A percentile compares a stretch with the other conserved stretches of the same genome.
Conservation (phyloP, 2,888 invertebrate species). For the Digitonthophagus gazella region DNA sequence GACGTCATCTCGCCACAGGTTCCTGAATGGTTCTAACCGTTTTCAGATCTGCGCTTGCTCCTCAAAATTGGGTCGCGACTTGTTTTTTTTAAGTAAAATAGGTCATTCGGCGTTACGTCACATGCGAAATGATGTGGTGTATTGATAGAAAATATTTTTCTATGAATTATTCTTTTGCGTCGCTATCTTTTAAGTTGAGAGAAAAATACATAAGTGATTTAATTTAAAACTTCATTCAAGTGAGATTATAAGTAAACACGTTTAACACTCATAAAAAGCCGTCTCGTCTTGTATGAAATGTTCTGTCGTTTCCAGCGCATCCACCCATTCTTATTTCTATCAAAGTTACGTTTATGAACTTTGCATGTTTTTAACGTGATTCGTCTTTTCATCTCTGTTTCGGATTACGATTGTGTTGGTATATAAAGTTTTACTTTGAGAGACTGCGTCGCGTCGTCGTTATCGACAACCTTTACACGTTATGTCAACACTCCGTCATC, state of each 20-base stretch:
- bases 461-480: not conserved
- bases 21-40: constrained; percentile 12
- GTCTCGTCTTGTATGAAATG: too few species aligned
- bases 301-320: not conserved
- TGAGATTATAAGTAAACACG: too few species aligned
- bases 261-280: too few species aligned
- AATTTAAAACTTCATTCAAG: too few species aligned
- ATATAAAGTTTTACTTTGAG: not conserved
- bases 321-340: not conserved
- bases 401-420: not conserved
- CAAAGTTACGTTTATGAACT: too few species aligned
- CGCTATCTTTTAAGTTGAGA: too few species aligned
- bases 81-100: not conserved
- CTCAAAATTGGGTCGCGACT: not conserved
- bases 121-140: too few species aligned
- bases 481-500: not conserved
- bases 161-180: too few species aligned
- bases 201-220: too few species aligned
- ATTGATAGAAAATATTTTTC: not conserved
- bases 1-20: constrained; percentile 12
- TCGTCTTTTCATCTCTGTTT: too few species aligned
- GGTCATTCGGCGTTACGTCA: not conserved
- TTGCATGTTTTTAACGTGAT: too few species aligned
- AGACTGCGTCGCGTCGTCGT: too few species aligned
- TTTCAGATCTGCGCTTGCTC: not conserved